Percentiles rank a stretch among this genome's conserved stretches.
Evolutionary conservation across 2,797 vertebrate species (phyloP).

Genomic region (Lycodopsis pacificus): DNA sequence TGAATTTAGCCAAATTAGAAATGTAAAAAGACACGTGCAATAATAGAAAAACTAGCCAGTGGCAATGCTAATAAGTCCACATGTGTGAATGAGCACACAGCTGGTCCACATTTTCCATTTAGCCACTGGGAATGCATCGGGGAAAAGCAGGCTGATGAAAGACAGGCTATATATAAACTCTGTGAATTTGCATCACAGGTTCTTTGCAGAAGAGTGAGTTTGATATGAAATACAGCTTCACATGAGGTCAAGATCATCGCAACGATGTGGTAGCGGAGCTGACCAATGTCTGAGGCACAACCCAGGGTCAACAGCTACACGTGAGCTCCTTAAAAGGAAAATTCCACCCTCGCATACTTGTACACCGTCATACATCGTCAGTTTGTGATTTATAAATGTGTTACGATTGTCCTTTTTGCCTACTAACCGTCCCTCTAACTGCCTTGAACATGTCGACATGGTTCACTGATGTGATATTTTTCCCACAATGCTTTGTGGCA

Average conservation of each 20-base stretch:
- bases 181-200: constrained; percentile 76
- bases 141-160: constrained; percentile 81
- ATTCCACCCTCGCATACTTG: constrained; percentile 41
- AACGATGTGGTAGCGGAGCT: constrained; percentile 42
- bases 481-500: constrained; percentile 12
- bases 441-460: background rate
- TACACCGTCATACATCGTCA: background rate
- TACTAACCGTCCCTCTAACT: background rate
- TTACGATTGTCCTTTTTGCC: background rate
- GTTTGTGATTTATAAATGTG: background rate
- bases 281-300: constrained; percentile 40
- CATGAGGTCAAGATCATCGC: constrained; percentile 69
- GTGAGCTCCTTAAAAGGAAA: constrained; percentile 61
- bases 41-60: constrained; percentile 57
- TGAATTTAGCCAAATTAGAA: constrained; percentile 40
- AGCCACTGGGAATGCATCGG: constrained; percentile 76
- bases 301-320: constrained; percentile 54
- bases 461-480: constrained; percentile 11
- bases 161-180: constrained; percentile 79
- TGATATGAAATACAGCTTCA: constrained; percentile 57
- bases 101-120: constrained; percentile 82
- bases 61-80: constrained; percentile 69
- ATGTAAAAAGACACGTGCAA: constrained; percentile 58
- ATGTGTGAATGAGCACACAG: constrained; percentile 77
- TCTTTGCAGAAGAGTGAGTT: constrained; percentile 63